Conservation (phyloP, 2,888 invertebrate genomes). For the Portevinia maculata region DNA sequence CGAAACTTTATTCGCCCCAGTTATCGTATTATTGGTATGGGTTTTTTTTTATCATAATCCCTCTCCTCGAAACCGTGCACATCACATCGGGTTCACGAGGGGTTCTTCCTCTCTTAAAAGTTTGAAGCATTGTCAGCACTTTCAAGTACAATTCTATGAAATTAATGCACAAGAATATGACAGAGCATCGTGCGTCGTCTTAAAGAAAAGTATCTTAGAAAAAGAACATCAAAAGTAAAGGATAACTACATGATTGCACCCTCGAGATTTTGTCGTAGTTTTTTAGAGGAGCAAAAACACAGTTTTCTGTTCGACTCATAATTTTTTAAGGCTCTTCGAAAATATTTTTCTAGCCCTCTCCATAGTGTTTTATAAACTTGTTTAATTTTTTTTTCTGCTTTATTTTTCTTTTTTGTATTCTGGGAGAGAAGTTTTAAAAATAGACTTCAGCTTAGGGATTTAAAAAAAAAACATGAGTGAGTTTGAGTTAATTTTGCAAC, state of each 20-base stretch:
- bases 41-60: constrained; percentile 59
- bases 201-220: constrained; percentile 21
- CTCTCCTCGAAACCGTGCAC: constrained; percentile 43
- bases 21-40: constrained; percentile 36
- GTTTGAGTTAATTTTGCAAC: background rate
- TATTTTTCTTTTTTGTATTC: background rate
- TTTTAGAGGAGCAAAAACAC: background rate
- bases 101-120: constrained; percentile 55
- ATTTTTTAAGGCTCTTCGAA: constrained; percentile 5
- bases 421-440: background rate
- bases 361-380: constrained; percentile 29
- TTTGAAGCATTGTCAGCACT: constrained; percentile 67
- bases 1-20: constrained; percentile 49
- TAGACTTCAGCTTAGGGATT: constrained; percentile 1
- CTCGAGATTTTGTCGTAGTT: constrained; percentile 32
- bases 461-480: background rate
- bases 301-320: background rate
- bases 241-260: constrained; percentile 51
- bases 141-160: constrained; percentile 67
- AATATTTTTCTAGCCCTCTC: constrained; percentile 8
- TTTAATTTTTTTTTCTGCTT: background rate
- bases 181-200: constrained; percentile 32
- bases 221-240: constrained; percentile 12
- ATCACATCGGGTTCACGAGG: constrained; percentile 27
- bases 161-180: constrained; percentile 13